phyloP scores from a whole-genome alignment of 2,113 vertebrate species.

The Otocyon megalotis region DNA sequence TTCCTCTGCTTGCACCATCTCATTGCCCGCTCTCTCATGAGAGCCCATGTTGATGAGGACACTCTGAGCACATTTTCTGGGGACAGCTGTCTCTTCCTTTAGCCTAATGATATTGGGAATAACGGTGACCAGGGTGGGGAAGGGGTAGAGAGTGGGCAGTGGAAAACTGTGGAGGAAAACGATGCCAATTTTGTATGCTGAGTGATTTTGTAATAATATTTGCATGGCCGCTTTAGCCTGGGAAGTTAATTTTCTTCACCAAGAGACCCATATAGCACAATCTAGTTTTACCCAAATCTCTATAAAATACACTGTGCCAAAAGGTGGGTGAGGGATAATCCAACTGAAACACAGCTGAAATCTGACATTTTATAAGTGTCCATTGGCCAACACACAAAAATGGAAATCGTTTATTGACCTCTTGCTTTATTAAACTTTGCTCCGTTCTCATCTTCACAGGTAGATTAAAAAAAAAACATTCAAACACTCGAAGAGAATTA shows the following conservation, averaged over 20 bases:
- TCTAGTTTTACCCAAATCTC: conserved; percentile 70
- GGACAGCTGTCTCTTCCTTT: conserved; percentile 75
- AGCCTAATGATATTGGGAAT: conserved; percentile 74
- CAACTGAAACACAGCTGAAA: conserved; percentile 38
- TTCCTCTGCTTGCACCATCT: background rate
- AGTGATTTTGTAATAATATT: conserved; percentile 73
- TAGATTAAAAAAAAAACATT: background rate
- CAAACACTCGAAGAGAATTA: background rate
- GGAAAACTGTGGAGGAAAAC: background rate
- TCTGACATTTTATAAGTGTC: conserved; percentile 63
- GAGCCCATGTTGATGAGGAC: background rate
- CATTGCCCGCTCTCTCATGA: conserved; percentile 11
- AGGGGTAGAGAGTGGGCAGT: background rate
- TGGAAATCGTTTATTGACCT: conserved; percentile 52
- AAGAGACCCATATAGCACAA: conserved; percentile 50
- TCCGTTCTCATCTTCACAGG: background rate
- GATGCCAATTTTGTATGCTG: conserved; percentile 25
- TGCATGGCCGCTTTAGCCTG: conserved; percentile 64
- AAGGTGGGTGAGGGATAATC: background rate
- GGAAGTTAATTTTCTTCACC: conserved; percentile 68
- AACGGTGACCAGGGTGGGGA: background rate
- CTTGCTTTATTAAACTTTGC: conserved; percentile 60
- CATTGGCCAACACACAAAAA: conserved; percentile 57
- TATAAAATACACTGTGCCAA: conserved; percentile 70
- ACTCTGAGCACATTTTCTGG: conserved; percentile 50